Percentiles rank a stretch among this genome's conserved stretches.
Conservation (phyloP, 92 coral and sea anemone genomes). For the Palythoa caribaeorum region DNA sequence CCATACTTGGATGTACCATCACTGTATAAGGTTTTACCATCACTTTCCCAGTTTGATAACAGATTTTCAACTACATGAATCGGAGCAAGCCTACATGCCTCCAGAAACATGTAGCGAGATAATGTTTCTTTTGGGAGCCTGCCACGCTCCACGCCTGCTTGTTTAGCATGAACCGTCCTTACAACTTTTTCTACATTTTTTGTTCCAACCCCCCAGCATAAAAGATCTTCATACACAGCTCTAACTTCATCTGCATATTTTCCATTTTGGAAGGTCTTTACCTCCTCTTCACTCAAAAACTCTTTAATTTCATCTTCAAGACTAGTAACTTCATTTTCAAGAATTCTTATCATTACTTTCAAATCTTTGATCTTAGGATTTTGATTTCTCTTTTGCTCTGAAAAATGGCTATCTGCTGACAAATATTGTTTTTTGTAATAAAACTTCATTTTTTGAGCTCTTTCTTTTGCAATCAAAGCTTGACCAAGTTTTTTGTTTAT, state of each 20-base stretch:
- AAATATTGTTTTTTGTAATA: constrained; percentile 20
- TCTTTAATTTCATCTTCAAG: constrained; percentile 13
- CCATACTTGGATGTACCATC: too few species aligned
- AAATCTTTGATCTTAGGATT: not conserved
- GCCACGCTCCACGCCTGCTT: too few species aligned
- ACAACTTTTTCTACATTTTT: constrained; percentile 48
- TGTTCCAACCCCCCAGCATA: constrained; percentile 54
- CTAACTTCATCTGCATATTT: constrained; percentile 44
- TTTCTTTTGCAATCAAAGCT: constrained; percentile 4
- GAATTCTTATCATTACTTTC: not conserved
- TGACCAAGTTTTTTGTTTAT: constrained; percentile 3
- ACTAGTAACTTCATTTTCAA: constrained; percentile 24
- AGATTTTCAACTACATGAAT: too few species aligned
- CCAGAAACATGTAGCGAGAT: too few species aligned
- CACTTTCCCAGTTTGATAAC: too few species aligned
- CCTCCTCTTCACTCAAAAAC: constrained; percentile 10
- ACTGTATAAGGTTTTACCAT: too few species aligned
- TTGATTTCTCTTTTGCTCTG: not conserved
- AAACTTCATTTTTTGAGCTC: constrained; percentile 21
- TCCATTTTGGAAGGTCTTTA: constrained; percentile 49
- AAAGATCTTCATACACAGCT: constrained; percentile 43
- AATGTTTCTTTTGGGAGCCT: too few species aligned
- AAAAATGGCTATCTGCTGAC: constrained; percentile 29
- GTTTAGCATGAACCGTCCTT: not conserved
- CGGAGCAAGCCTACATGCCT: too few species aligned